Conservation (phyloP, 2,888 invertebrate species). For the Bugula neritina region DNA sequence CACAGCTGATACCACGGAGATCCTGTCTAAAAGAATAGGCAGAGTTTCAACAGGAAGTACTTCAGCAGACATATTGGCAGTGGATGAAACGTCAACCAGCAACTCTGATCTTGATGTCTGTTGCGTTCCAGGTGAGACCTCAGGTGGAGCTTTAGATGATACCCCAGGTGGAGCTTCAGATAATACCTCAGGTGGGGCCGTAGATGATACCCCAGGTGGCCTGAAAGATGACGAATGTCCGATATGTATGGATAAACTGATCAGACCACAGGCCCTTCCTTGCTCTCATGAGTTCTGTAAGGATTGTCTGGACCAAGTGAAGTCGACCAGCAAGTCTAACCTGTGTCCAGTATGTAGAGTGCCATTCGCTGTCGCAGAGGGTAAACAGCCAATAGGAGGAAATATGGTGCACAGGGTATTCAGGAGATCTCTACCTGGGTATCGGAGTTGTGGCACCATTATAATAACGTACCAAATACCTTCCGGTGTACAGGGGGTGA, state of each 20-base stretch:
- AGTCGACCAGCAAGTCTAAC: constrained; percentile 10
- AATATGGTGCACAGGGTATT: constrained; percentile 29
- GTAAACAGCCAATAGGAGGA: constrained; percentile 34
- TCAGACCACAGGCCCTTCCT: background rate
- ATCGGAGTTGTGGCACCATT: constrained; percentile 31
- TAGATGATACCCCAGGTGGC: too few species aligned
- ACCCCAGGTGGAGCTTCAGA: too few species aligned
- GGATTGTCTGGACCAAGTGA: background rate
- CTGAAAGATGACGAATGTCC: constrained; percentile 29
- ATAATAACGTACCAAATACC: constrained; percentile 34
- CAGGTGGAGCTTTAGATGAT: too few species aligned
- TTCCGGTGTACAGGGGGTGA: constrained; percentile 37
- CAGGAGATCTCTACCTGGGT: constrained; percentile 31
- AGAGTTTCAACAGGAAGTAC: too few species aligned
- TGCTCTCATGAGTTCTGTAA: constrained; percentile 26
- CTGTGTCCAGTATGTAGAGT: constrained; percentile 55
- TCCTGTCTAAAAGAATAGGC: too few species aligned
- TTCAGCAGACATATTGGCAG: too few species aligned
- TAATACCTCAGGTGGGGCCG: too few species aligned
- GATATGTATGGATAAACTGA: constrained; percentile 27
- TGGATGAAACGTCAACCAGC: too few species aligned
- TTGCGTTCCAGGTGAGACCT: too few species aligned
- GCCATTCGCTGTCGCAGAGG: constrained; percentile 32
- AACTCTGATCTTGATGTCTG: too few species aligned
- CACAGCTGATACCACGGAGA: too few species aligned